These are phyloP conservation scores for Galaxea fascicularis DNA, from an alignment of 92 coral and sea anemone genomes.

Conservation along the genomic window DNA sequence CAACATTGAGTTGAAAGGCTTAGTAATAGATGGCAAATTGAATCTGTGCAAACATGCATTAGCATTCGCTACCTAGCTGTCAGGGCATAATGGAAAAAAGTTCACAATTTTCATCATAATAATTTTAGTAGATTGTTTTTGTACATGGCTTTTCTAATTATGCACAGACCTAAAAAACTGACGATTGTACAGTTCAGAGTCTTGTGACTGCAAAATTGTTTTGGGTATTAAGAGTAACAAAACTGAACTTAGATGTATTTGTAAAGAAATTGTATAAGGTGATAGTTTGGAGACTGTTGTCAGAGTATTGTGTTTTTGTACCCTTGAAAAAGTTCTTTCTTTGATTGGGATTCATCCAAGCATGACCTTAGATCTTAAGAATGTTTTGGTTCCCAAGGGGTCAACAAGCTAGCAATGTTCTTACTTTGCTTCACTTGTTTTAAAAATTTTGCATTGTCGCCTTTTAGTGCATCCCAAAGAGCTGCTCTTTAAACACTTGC, in stretches of 20 bases:
- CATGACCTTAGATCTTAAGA: slow-evolving; percentile 45
- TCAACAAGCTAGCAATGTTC: slow-evolving; percentile 41
- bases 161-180: neutral
- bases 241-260: too few species aligned
- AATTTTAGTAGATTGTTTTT: neutral
- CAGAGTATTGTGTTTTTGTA: slow-evolving; percentile 31
- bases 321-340: slow-evolving; percentile 48
- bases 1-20: neutral
- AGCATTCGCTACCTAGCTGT: slow-evolving; percentile 11
- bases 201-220: too few species aligned
- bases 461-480: slow-evolving; percentile 21
- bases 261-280: neutral
- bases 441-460: slow-evolving; percentile 21
- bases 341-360: slow-evolving; percentile 22
- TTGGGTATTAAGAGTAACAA: neutral
- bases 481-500: slow-evolving; percentile 34
- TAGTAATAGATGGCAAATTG: slow-evolving; percentile 13
- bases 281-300: slow-evolving; percentile 19
- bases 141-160: neutral
- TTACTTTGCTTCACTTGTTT: slow-evolving; percentile 33
- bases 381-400: slow-evolving; percentile 51
- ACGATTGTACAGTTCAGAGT: too few species aligned
- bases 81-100: slow-evolving; percentile 17
- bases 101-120: slow-evolving; percentile 15
- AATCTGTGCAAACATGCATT: slow-evolving; percentile 37